Evolutionary conservation across 1,140 invertebrate genomes (phyloP), one percentile per base, ranked within the genome.

Genomic region (Helicoverpa zea): DNA sequence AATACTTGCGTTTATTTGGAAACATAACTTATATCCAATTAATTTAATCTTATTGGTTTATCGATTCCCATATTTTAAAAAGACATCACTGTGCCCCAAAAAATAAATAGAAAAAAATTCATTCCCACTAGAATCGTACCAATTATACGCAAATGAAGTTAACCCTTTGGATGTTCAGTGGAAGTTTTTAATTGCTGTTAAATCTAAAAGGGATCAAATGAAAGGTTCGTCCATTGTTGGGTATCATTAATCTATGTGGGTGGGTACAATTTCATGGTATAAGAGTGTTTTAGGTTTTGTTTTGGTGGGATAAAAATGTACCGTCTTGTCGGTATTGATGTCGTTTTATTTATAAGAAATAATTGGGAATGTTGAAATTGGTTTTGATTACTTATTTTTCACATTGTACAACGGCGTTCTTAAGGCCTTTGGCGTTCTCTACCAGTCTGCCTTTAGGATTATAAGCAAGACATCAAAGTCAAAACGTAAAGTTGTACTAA

Each of bases 121-220:
- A 70, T 78, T 84, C 68, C 79, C 85, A 85, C 76, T 78, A 83
- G n/a, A 77, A 73, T 87, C 89, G 79, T 81, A 87, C 88, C 88
- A 91, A 92, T 91, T 92, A 91, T 89, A 87, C 86, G 84, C 88
- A 87, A 92, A 92, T 89, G 87, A 92, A 92, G 86, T 90, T 91
- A 92, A 93, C 90, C 91, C 92, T 91, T 92, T 89, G 73, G 81
- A 85, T 83, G 90, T 84, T 88, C 86, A 91, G 88, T 89, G 86
- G 86, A 92, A 94, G 91, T 92, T 94, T 94, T 94, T 94, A 94
- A 94, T 94, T 94, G 92, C 90, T 91, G 91, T 88, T 91, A 93
- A 93, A 92, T 93, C 91, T 90, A 89, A 90, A 92, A 87, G 90
- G 90, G 89, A 77, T 77, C 75, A 43, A 56, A 52, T 87, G 88